Base-by-base conservation (phyloP, 2,797 vertebrate species). In the Sebastolobus altivelis region DNA sequence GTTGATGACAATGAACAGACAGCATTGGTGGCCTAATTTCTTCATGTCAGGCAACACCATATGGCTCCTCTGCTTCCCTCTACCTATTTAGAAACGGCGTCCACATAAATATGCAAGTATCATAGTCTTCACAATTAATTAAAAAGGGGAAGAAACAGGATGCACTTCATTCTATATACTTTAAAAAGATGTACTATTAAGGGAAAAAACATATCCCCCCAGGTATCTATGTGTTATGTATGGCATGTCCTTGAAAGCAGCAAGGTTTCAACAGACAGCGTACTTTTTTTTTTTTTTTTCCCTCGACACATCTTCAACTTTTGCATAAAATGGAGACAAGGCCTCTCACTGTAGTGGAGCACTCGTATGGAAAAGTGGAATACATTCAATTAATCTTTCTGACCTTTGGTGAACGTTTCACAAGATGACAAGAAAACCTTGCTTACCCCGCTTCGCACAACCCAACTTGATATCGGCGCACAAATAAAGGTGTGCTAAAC, bases 31-130 rank as follows among this genome's bases (percentile, higher is more conserved):
- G 94, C 95, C 95, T 95, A 95, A 95, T 96, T 96, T 96, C 93
- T 91, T 94, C 93, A 94, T 95, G 95, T 95, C 94, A 96, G 94
- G 95, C 95, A 95, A 95, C 95, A 92, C 95, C 95, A 96, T 96
- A 96, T 96, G 95, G 95, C 92, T 95, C 86, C 88, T 89, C 91
- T 81, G 88, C 92, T 89, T 87, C 81, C 77, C 67, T 87, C 87
- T 91, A 94, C 94, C 94, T 94, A 92, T 93, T 95, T 95, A 95
- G 90, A 95, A 93, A 93, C 92, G 86, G 87, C 75, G 81, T 91
- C 87, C 88, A 85, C 89, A 92, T 93, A 94, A 93, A 94, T 93
- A 95, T 95, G 93, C 93, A 92, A 83, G 92, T 80, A 93, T 90
- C 92, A 93, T 83, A 91, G 90, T 92, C 91, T 91, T 94, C 94